These are phyloP conservation scores for Papilio protenor DNA, from an alignment of 2,888 invertebrate genomes.

Conservation along the genomic window DNA sequence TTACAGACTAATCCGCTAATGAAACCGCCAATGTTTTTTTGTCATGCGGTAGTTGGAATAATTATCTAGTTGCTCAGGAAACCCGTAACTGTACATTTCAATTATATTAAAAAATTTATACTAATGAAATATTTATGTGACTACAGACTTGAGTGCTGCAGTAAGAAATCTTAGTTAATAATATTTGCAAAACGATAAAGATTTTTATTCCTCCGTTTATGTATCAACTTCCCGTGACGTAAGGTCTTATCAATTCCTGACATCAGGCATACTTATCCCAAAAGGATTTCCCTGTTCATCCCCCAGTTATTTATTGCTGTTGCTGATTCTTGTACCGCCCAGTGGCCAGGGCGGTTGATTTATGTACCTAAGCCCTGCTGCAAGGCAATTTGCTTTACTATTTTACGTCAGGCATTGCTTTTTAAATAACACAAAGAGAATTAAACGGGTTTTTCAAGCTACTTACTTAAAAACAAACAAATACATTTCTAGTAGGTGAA, in stretches of 20 bases:
- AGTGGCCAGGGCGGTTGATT: background rate
- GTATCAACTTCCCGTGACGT: background rate
- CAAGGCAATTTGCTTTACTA: background rate
- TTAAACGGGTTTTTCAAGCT: background rate
- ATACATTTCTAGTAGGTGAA: too few species aligned
- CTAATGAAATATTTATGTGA: background rate
- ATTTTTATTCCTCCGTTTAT: background rate
- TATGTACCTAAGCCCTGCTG: constrained; percentile 14
- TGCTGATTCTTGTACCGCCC: constrained; percentile 21
- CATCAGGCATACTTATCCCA: constrained; percentile 11
- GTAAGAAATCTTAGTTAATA: background rate
- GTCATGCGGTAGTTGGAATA: background rate
- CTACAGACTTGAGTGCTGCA: background rate
- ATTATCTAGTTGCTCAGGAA: background rate
- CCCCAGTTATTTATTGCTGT: constrained; percentile 21
- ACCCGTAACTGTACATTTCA: background rate
- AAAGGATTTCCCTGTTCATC: constrained; percentile 25
- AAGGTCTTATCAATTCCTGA: constrained; percentile 12
- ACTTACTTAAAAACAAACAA: background rate
- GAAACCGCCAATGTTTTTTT: background rate
- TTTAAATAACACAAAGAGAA: background rate
- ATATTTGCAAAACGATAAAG: too few species aligned
- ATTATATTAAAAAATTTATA: background rate
- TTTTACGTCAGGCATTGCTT: background rate
- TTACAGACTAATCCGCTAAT: background rate